Percentiles rank a stretch among this genome's conserved stretches.
These are phyloP conservation scores for Chunga burmeisteri DNA, from an alignment of 2,113 vertebrate species.

Conservation along the genomic window DNA sequence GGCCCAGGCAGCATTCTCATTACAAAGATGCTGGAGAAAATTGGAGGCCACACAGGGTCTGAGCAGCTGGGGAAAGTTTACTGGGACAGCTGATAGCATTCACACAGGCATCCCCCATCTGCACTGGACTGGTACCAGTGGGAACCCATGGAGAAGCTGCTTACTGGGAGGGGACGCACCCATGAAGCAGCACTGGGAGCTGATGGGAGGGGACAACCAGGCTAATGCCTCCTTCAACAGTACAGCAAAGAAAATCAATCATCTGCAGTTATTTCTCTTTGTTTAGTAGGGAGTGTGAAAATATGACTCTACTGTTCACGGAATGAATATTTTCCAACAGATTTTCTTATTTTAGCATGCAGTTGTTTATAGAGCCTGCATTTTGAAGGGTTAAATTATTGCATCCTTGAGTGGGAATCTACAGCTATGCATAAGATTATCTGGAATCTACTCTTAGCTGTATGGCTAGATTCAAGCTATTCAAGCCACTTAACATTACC, in stretches of 20 bases:
- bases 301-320: background rate
- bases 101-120: background rate
- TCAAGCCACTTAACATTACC: background rate
- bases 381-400: background rate
- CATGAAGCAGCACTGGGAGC: background rate
- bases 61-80: background rate
- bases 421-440: background rate
- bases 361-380: accelerated
- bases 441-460: background rate
- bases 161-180: background rate
- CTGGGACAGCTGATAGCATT: background rate
- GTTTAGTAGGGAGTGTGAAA: background rate
- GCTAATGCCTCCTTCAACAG: background rate
- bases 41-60: background rate
- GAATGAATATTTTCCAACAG: background rate
- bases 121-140: background rate
- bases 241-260: background rate
- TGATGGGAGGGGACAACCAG: accelerated
- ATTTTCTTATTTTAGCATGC: background rate
- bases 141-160: background rate
- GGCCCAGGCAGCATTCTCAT: background rate
- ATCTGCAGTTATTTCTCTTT: background rate
- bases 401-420: background rate
- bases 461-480: background rate
- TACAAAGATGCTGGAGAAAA: background rate